A percentile compares a stretch with the other conserved stretches of the same genome.
Evolutionary conservation across 2,113 vertebrate genomes (phyloP).

Genomic region (Myiopsitta monachus): DNA sequence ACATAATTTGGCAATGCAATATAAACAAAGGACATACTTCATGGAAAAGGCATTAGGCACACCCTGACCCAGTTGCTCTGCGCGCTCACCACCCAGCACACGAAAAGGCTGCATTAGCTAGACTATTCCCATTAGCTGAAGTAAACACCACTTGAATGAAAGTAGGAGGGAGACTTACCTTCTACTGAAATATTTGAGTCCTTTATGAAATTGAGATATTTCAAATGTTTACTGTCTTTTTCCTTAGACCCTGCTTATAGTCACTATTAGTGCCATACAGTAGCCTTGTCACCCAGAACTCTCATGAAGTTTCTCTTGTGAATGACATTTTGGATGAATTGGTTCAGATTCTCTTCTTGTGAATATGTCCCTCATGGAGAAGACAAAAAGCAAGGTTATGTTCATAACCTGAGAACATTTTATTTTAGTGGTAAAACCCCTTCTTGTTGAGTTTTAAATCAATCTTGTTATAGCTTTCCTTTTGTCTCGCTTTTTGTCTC

Average conservation of each 20-base stretch:
- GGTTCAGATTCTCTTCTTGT: background rate
- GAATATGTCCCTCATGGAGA: background rate
- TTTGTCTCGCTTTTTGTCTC: background rate
- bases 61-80: background rate
- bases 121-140: conserved; percentile 31
- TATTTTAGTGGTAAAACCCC: background rate
- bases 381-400: background rate
- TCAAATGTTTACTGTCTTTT: conserved; percentile 14
- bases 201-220: background rate
- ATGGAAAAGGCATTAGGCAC: conserved; percentile 47
- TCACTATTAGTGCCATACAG: background rate
- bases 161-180: background rate
- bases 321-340: background rate
- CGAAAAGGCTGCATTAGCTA: background rate
- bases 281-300: background rate
- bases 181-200: background rate
- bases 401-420: background rate
- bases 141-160: conserved; percentile 21
- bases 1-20: conserved; percentile 13
- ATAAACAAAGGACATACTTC: conserved; percentile 9
- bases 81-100: background rate
- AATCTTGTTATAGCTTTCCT: background rate
- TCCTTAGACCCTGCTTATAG: background rate
- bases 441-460: background rate
- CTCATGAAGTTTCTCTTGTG: background rate